Evolutionary conservation across 2,113 vertebrate genomes (phyloP).

Genomic region (Callipepla californica): DNA sequence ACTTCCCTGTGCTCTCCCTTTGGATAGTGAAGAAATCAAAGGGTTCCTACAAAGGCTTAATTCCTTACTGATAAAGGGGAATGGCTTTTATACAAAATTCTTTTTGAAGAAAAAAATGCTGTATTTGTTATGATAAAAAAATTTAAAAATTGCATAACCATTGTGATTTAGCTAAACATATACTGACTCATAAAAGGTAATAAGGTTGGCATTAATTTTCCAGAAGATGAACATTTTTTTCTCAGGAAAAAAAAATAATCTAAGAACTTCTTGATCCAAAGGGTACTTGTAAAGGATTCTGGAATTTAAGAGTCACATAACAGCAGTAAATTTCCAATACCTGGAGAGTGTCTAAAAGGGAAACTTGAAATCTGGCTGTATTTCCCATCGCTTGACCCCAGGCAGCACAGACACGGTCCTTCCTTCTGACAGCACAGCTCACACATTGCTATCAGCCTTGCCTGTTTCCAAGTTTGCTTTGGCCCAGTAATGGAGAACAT

Average conservation of each 20-base stretch:
- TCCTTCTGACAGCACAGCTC: background rate
- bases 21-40: slow-evolving; percentile 44
- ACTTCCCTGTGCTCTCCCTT: slow-evolving; percentile 9
- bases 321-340: background rate
- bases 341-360: background rate
- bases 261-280: slow-evolving; percentile 44
- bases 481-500: background rate
- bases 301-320: slow-evolving; percentile 11
- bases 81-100: slow-evolving; percentile 10
- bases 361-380: background rate
- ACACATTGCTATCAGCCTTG: background rate
- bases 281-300: slow-evolving; percentile 1
- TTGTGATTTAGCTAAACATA: slow-evolving; percentile 35
- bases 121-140: background rate
- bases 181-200: background rate
- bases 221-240: slow-evolving; percentile 7
- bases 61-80: slow-evolving; percentile 16
- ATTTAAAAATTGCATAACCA: background rate
- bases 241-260: background rate
- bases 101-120: background rate
- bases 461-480: background rate
- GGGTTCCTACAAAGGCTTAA: background rate
- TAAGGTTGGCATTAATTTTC: background rate
- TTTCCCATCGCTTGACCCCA: background rate
- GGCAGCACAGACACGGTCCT: background rate